A percentile compares a stretch with the other conserved stretches of the same genome.
phyloP scores from a whole-genome alignment of 2,888 invertebrate genomes.

The Linhomoeus sp. region DNA sequence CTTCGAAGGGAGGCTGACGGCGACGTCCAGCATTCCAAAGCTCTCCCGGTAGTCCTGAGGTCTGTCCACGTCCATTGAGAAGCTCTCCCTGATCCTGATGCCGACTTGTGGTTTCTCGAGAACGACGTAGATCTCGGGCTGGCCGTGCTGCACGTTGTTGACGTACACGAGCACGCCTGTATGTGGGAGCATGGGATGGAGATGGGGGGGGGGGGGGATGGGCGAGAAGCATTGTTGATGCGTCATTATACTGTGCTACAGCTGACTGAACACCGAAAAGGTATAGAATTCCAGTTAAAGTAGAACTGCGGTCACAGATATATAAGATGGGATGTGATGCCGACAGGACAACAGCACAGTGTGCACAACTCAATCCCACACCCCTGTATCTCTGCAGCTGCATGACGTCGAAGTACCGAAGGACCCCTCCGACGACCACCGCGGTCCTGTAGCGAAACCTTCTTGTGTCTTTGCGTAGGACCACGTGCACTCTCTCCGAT shows the following conservation, averaged over 20 bases:
- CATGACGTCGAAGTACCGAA: slow-evolving; percentile 25
- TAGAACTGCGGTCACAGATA: no score
- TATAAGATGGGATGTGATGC: no score
- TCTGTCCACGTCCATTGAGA: slow-evolving; percentile 19
- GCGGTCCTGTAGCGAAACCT: slow-evolving; percentile 23
- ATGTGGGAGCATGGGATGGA: no score
- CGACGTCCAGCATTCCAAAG: no score
- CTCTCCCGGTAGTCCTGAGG: slow-evolving; percentile 18
- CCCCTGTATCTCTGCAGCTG: slow-evolving; percentile 22
- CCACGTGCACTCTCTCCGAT: no score
- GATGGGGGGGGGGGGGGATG: background rate
- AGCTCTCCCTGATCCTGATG: slow-evolving; percentile 21
- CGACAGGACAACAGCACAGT: no score
- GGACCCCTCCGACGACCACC: slow-evolving; percentile 19
- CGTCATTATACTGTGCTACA: no score
- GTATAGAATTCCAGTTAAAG: no score
- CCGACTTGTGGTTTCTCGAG: slow-evolving; percentile 22
- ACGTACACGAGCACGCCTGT: slow-evolving; percentile 21
- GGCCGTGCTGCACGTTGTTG: slow-evolving; percentile 23
- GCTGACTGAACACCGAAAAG: no score
- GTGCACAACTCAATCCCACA: no score
- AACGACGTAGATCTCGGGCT: slow-evolving; percentile 25
- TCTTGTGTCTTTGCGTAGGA: slow-evolving; percentile 24
- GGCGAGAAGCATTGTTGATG: background rate
- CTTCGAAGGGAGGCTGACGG: no score